phyloP scores from a whole-genome alignment of 2,888 invertebrate genomes.

The Zelleria hepariella region DNA sequence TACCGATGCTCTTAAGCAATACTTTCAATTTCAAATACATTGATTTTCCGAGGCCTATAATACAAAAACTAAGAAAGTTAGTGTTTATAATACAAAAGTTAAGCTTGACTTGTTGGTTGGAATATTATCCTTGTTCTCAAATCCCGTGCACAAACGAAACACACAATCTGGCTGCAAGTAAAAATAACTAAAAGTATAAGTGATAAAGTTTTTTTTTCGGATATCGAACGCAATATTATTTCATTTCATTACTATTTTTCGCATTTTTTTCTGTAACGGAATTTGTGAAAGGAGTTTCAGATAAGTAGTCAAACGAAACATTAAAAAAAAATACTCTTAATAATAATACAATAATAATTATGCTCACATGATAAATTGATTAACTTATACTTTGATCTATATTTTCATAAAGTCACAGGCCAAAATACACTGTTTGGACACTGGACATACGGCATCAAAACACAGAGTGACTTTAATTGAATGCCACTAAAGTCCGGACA shows the following conservation, averaged over 20 bases:
- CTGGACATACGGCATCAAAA: no score
- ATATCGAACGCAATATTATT: not conserved
- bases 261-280: not conserved
- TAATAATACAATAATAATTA: not conserved
- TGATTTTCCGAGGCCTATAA: not conserved
- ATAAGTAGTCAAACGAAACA: not conserved
- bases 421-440: no score
- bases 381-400: constrained; percentile 3
- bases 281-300: not conserved
- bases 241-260: not conserved
- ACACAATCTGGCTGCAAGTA: no score
- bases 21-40: not conserved
- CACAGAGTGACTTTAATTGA: no score
- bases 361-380: not conserved
- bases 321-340: not conserved
- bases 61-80: not conserved
- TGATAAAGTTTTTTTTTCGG: not conserved
- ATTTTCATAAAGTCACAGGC: not conserved
- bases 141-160: no score
- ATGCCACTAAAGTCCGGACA: no score
- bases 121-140: no score
- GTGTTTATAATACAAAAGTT: not conserved
- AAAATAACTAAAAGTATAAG: not conserved
- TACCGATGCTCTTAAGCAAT: not conserved
- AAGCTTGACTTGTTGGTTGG: no score